Percentiles rank a stretch among this genome's conserved stretches.
These are phyloP conservation scores for Larimichthys crocea DNA, from an alignment of 2,113 vertebrate species.

Conservation along the genomic window DNA sequence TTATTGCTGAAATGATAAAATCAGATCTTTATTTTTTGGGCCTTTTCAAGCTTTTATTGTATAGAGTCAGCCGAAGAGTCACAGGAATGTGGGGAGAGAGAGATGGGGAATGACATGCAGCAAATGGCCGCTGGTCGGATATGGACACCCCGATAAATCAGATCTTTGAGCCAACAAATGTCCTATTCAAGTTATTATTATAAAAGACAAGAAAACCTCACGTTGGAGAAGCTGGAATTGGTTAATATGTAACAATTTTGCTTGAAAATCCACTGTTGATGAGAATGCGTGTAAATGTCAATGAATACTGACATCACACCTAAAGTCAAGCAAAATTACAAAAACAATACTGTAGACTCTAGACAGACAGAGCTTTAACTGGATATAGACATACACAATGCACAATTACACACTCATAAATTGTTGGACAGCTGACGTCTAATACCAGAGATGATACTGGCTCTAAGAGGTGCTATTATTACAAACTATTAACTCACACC, in stretches of 20 bases:
- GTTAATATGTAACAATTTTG: no score
- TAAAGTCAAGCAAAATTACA: background rate
- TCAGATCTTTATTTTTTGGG: background rate
- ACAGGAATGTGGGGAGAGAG: no score
- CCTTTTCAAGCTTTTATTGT: no score
- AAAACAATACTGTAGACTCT: background rate
- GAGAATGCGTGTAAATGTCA: no score
- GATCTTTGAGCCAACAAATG: background rate
- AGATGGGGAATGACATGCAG: no score
- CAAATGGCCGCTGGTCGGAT: no score
- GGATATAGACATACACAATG: background rate
- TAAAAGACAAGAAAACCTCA: background rate
- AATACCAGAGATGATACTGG: conserved; percentile 84
- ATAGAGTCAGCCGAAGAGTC: no score
- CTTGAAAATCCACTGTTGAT: background rate
- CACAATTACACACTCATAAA: background rate
- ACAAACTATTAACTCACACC: conserved; percentile 87
- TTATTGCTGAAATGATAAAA: background rate
- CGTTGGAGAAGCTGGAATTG: background rate
- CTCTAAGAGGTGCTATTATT: conserved; percentile 83
- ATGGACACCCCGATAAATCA: background rate
- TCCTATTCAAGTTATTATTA: background rate
- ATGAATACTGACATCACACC: background rate
- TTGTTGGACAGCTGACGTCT: conserved; percentile 72
- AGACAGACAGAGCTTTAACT: no score